Evolutionary conservation across 1,140 invertebrate genomes (phyloP).

Genomic region (Aphidius ervi): DNA sequence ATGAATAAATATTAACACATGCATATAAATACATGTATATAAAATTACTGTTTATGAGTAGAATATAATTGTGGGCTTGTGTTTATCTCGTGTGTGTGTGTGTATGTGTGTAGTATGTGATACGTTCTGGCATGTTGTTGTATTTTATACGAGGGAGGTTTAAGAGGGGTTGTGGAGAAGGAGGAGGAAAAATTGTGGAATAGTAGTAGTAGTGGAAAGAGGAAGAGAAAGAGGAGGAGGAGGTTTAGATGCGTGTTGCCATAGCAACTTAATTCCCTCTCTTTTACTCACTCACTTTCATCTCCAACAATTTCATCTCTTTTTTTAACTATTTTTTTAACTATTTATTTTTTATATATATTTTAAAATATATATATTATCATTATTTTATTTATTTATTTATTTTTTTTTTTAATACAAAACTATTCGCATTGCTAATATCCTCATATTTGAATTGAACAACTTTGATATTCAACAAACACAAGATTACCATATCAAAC

Average conservation of each 20-base stretch:
- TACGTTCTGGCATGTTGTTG: no score
- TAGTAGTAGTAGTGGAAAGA: no score
- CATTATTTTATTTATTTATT: constrained; percentile 22
- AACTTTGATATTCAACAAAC: neutral
- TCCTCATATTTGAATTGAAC: neutral
- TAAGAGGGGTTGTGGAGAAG: neutral
- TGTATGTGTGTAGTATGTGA: no score
- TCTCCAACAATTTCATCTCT: constrained; percentile 11
- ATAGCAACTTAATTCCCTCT: constrained; percentile 36
- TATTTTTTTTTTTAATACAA: neutral
- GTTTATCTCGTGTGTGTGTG: no score
- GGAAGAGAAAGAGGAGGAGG: constrained; percentile 17
- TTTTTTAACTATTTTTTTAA: constrained; percentile 14
- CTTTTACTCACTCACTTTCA: constrained; percentile 20
- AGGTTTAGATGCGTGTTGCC: constrained; percentile 42
- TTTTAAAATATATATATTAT: constrained; percentile 7
- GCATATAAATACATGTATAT: no score
- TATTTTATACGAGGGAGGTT: neutral
- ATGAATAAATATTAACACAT: no score
- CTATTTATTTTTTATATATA: neutral
- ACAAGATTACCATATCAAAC: no score
- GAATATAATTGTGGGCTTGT: no score
- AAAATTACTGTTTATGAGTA: no score
- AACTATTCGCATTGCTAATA: constrained; percentile 13
- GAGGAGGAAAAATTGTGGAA: neutral